Evolutionary conservation across 2,888 invertebrate genomes (phyloP).

Genomic region (Leptopterna dolabrata): DNA sequence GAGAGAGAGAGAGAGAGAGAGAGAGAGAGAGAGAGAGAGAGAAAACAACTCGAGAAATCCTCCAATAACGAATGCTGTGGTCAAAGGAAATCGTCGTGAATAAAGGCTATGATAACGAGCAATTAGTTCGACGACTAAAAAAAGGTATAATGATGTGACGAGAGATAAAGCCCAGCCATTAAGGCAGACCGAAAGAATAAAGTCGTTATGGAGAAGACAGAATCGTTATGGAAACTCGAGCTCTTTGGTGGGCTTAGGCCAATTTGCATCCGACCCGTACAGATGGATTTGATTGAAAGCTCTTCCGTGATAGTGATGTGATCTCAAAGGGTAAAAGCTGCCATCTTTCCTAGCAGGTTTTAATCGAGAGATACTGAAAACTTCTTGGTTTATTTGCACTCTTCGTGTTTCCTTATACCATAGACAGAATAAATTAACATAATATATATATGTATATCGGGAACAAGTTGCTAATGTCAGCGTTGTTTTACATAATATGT

Average conservation of each 20-base stretch:
- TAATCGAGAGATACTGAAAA: too few relatives aligned
- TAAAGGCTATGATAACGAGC: slow-evolving; percentile 39
- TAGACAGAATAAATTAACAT: too few relatives aligned
- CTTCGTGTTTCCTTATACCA: too few relatives aligned
- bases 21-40: too few relatives aligned
- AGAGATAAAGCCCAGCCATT: background rate
- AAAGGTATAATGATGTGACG: background rate
- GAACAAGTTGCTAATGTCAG: too few relatives aligned
- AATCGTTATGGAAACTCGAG: slow-evolving; percentile 17
- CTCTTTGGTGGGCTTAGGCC: slow-evolving; percentile 27
- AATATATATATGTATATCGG: too few relatives aligned
- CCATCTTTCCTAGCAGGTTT: too few relatives aligned
- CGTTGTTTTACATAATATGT: too few relatives aligned
- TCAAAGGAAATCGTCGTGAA: slow-evolving; percentile 41
- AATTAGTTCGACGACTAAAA: slow-evolving; percentile 19
- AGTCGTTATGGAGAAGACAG: background rate
- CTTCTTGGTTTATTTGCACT: too few relatives aligned
- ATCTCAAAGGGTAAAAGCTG: background rate
- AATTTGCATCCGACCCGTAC: slow-evolving; percentile 41
- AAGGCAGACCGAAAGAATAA: slow-evolving; percentile 12
- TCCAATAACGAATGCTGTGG: slow-evolving; percentile 43
- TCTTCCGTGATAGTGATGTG: background rate
- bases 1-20: too few relatives aligned
- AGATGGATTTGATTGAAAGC: slow-evolving; percentile 15
- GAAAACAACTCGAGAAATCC: slow-evolving; percentile 9